phyloP scores from a whole-genome alignment of 1,140 invertebrate genomes.

The Lordiphosa collinella region DNA sequence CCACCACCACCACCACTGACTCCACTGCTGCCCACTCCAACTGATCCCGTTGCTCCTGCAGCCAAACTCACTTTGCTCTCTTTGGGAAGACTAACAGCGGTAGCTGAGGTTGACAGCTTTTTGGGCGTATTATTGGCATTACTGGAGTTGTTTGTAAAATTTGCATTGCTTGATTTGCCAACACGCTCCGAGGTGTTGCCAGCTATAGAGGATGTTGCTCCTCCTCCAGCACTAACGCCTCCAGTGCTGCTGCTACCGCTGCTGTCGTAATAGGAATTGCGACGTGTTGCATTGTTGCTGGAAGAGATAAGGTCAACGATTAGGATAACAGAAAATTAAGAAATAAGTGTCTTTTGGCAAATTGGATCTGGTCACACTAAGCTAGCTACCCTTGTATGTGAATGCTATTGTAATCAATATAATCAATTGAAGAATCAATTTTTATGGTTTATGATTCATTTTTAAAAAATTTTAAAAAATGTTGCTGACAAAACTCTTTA shows the following conservation, averaged over 20 bases:
- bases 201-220: conserved; percentile 14
- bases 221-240: conserved; percentile 1
- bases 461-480: too few relatives aligned
- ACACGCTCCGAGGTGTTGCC: conserved; percentile 16
- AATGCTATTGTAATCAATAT: too few relatives aligned
- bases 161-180: conserved; percentile 16
- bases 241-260: conserved; percentile 37
- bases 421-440: too few relatives aligned
- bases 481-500: too few relatives aligned
- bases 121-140: conserved; percentile 26
- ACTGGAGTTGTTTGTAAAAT: conserved; percentile 23
- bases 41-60: conserved; percentile 3
- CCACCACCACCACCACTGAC: conserved; percentile 3
- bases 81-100: conserved; percentile 40
- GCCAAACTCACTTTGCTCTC: conserved; percentile 32
- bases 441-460: too few relatives aligned
- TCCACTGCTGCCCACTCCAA: conserved; percentile 22
- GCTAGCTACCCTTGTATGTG: too few relatives aligned
- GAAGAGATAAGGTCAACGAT: conserved; percentile 1
- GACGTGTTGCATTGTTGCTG: conserved; percentile 51
- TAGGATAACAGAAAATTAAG: neutral
- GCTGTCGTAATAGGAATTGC: conserved; percentile 69
- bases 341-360: too few relatives aligned
- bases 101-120: conserved; percentile 30
- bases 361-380: too few relatives aligned